Conservation (phyloP, 2,888 invertebrate genomes). For the Ophion slaviceki region DNA sequence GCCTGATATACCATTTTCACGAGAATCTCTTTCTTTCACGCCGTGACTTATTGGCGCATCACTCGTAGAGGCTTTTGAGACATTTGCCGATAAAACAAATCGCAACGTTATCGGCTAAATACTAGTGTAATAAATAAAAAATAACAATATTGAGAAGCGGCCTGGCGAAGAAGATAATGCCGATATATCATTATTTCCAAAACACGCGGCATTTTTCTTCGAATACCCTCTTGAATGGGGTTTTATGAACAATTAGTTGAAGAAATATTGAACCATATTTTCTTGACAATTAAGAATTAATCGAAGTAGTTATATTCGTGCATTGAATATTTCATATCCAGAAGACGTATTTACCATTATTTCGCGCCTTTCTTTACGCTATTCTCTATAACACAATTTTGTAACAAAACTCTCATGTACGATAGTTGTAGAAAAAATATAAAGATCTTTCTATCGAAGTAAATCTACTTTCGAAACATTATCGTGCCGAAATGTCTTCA, state of each 20-base stretch:
- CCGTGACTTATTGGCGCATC: slow-evolving; percentile 4
- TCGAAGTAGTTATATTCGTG: background rate
- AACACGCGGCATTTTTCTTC: background rate
- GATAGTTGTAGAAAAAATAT: slow-evolving; percentile 26
- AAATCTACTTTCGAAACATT: background rate
- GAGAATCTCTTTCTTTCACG: slow-evolving; percentile 9
- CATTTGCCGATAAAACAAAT: slow-evolving; percentile 35
- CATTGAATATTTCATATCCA: background rate
- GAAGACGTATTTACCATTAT: background rate
- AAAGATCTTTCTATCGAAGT: slow-evolving; percentile 26
- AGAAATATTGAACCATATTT: background rate
- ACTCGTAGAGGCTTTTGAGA: slow-evolving; percentile 27
- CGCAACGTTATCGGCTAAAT: background rate
- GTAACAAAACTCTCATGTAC: slow-evolving; percentile 9
- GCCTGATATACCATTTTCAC: background rate
- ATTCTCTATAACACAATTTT: slow-evolving; percentile 16
- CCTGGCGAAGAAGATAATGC: slow-evolving; percentile 15
- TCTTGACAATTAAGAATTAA: background rate
- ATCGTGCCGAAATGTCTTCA: background rate
- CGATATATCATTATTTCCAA: background rate
- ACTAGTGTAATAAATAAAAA: slow-evolving; percentile 12
- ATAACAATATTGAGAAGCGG: slow-evolving; percentile 16
- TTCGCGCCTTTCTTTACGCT: slow-evolving; percentile 1
- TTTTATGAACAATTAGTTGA: background rate
- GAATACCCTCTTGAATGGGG: background rate